phyloP scores from a whole-genome alignment of 2,113 vertebrate species.

The Perca fluviatilis region DNA sequence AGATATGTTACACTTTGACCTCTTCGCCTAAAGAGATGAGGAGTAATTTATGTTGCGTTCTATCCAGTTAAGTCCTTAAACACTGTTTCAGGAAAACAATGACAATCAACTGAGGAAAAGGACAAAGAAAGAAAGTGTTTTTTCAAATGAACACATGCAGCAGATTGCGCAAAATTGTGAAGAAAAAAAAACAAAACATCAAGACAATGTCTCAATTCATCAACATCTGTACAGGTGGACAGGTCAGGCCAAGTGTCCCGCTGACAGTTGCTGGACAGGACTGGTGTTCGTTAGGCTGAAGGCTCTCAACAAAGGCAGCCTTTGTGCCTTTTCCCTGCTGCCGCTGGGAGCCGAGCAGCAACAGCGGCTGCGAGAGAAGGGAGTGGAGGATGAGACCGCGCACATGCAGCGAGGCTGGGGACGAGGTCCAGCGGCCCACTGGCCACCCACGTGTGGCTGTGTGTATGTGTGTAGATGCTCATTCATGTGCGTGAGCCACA shows the following conservation, averaged over 20 bases:
- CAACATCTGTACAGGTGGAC: constrained; percentile 74
- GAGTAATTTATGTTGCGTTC: constrained; percentile 39
- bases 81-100: constrained; percentile 44
- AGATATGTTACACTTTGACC: constrained; percentile 49
- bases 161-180: constrained; percentile 8
- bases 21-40: constrained; percentile 13
- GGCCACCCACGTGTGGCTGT: constrained; percentile 72
- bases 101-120: constrained; percentile 30
- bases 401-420: constrained; percentile 54
- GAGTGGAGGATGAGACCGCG: constrained; percentile 65
- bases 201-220: constrained; percentile 64
- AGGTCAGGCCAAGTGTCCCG: constrained; percentile 43
- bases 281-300: constrained; percentile 40
- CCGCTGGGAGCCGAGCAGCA: constrained; percentile 63
- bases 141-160: constrained; percentile 20
- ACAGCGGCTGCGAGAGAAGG: constrained; percentile 58
- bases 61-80: constrained; percentile 21
- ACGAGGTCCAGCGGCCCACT: constrained; percentile 49
- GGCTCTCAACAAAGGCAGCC: constrained; percentile 68
- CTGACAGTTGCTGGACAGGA: constrained; percentile 47
- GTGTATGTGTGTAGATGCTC: constrained; percentile 47
- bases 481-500: constrained; percentile 56
- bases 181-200: background rate
- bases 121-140: constrained; percentile 23
- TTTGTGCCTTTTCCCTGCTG: constrained; percentile 68